These are phyloP conservation scores for Caenorhabditis briggsae DNA, from an alignment of 1,140 invertebrate genomes.

Conservation along the genomic window DNA sequence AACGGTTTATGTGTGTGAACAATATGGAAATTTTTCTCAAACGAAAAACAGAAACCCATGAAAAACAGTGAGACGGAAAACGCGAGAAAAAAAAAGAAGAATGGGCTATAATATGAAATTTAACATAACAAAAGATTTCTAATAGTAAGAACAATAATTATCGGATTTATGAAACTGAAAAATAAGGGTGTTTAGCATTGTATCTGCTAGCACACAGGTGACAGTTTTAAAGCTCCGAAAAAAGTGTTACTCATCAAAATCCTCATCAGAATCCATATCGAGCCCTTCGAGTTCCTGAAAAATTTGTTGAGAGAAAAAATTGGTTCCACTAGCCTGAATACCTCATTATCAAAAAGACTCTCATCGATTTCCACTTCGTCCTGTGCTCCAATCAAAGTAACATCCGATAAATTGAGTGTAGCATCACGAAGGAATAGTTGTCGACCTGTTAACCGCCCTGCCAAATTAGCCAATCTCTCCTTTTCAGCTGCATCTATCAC, in stretches of 20 bases:
- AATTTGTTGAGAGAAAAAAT: not conserved
- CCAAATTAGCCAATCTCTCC: slow-evolving; percentile 67
- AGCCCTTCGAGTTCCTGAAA: slow-evolving; percentile 64
- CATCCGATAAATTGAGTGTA: slow-evolving; percentile 70
- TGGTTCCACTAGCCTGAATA: not conserved
- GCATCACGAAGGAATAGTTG: slow-evolving; percentile 70
- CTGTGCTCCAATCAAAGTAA: slow-evolving; percentile 67
- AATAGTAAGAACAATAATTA: too few relatives aligned
- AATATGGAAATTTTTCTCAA: not conserved
- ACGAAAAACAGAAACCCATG: not conserved
- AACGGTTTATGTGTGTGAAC: not conserved
- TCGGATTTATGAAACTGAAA: too few relatives aligned
- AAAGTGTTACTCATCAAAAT: not conserved
- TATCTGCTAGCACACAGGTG: too few relatives aligned
- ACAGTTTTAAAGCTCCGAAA: not conserved
- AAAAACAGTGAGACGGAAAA: not conserved
- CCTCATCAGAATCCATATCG: slow-evolving; percentile 59
- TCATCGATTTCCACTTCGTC: slow-evolving; percentile 72
- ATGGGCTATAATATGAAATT: not conserved
- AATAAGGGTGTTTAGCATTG: too few relatives aligned
- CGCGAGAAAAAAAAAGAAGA: not conserved
- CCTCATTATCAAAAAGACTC: slow-evolving; percentile 67
- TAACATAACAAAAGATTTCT: not conserved
- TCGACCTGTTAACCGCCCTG: slow-evolving; percentile 68
- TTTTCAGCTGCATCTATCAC: slow-evolving; percentile 80